These are phyloP conservation scores for Torymus aiolomorphi DNA, from an alignment of 2,888 invertebrate species.

Conservation along the genomic window DNA sequence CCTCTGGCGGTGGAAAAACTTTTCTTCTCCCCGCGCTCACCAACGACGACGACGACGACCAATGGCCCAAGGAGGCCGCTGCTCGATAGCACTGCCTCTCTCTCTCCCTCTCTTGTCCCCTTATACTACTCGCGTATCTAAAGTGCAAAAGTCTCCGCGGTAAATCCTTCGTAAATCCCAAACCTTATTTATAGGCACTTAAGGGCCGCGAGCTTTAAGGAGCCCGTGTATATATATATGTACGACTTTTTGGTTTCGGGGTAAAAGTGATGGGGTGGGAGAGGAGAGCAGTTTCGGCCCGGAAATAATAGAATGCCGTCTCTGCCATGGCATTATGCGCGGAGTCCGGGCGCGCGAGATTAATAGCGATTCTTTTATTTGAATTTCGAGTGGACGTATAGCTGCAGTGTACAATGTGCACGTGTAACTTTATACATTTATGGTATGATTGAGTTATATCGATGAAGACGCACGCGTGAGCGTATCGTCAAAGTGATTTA, in stretches of 20 bases:
- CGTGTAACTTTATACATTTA: no score
- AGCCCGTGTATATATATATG: slow-evolving; percentile 37
- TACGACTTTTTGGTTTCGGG: slow-evolving; percentile 25
- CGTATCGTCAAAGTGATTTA: no score
- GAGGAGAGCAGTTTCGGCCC: not conserved
- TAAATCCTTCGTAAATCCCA: slow-evolving; percentile 67
- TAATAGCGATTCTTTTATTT: slow-evolving; percentile 11
- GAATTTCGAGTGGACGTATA: not conserved
- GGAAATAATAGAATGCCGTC: no score
- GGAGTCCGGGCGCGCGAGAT: slow-evolving; percentile 10
- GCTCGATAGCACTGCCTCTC: slow-evolving; percentile 43
- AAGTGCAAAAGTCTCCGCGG: slow-evolving; percentile 68
- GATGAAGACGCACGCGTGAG: no score
- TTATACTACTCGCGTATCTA: slow-evolving; percentile 60
- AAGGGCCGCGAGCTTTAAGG: slow-evolving; percentile 64
- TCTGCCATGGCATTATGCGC: not conserved
- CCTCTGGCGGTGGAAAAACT: slow-evolving; percentile 22
- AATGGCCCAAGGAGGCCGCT: slow-evolving; percentile 38
- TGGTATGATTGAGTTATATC: no score
- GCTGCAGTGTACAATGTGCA: not conserved
- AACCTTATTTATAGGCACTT: slow-evolving; percentile 72
- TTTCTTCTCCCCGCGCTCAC: not conserved
- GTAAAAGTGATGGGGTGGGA: slow-evolving; percentile 23
- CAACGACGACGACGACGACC: not conserved
- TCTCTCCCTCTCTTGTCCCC: slow-evolving; percentile 22